Evolutionary conservation across 2,888 invertebrate genomes (phyloP).

Genomic region (Cetonia aurata): DNA sequence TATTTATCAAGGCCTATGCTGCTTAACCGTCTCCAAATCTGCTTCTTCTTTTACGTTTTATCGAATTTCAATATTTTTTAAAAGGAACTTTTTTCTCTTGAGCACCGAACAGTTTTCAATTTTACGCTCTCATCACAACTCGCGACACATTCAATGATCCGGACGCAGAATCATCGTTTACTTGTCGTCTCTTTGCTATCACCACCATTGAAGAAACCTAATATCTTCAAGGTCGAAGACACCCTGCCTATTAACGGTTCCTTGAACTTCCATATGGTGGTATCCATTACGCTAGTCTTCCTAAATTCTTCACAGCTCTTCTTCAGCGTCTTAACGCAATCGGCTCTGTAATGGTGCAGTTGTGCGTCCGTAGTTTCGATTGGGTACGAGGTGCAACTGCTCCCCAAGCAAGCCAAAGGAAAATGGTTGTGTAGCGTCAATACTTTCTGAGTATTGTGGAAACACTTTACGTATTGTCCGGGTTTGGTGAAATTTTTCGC

Average conservation of each 20-base stretch:
- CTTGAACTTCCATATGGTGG: conserved; percentile 90
- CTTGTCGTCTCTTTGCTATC: conserved; percentile 28
- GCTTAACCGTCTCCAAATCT: background rate
- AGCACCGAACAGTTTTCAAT: conserved; percentile 20
- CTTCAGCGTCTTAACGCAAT: conserved; percentile 89
- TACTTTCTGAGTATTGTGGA: conserved; percentile 91
- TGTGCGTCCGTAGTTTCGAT: conserved; percentile 87
- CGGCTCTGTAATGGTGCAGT: conserved; percentile 93
- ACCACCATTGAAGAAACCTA: conserved; percentile 74
- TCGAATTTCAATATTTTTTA: background rate
- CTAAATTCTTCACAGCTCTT: conserved; percentile 87
- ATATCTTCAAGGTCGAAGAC: conserved; percentile 76
- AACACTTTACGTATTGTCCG: conserved; percentile 93
- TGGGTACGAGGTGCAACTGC: conserved; percentile 85
- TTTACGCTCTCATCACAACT: conserved; percentile 8
- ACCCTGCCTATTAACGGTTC: conserved; percentile 79
- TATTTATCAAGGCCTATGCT: conserved; percentile 21
- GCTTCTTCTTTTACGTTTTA: conserved; percentile 5
- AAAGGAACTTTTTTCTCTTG: conserved; percentile 35
- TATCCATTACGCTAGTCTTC: conserved; percentile 85
- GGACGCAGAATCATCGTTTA: conserved; percentile 17
- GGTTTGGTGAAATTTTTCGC: conserved; percentile 93
- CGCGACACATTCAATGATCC: no score
- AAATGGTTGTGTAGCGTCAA: conserved; percentile 93
- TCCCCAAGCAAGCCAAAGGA: conserved; percentile 88